A percentile compares a stretch with the other conserved stretches of the same genome.
phyloP scores from a whole-genome alignment of 2,113 vertebrate genomes.

The Paramisgurnus dabryanus region DNA sequence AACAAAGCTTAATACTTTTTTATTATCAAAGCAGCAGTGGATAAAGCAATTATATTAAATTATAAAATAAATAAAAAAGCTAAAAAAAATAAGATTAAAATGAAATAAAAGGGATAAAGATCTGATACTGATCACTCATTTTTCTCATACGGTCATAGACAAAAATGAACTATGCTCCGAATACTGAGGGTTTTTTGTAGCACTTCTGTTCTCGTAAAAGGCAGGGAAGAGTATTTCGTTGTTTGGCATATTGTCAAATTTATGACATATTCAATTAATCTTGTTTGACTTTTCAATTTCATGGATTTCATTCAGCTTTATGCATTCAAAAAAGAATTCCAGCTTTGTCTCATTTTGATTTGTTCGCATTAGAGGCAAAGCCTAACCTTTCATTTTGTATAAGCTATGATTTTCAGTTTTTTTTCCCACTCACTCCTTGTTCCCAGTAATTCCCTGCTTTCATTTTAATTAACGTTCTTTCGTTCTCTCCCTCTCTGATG shows the following conservation, averaged over 20 bases:
- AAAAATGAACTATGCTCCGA: background rate
- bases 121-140: background rate
- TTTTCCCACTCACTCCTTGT: background rate
- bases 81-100: background rate
- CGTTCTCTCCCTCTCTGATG: slow-evolving; percentile 60
- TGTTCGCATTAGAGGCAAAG: slow-evolving; percentile 18
- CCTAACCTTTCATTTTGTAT: slow-evolving; percentile 13
- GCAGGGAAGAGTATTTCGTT: background rate
- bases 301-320: slow-evolving; percentile 3
- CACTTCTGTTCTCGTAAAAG: background rate
- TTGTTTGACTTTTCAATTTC: background rate
- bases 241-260: background rate
- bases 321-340: background rate
- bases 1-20: background rate
- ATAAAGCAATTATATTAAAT: background rate
- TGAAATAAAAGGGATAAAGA: background rate
- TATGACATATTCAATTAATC: background rate
- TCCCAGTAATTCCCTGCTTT: slow-evolving; percentile 41
- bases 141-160: background rate
- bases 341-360: slow-evolving; percentile 1
- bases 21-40: slow-evolving; percentile 5
- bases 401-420: background rate
- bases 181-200: background rate
- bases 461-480: slow-evolving; percentile 64
- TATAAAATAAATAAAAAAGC: background rate